phyloP scores from a whole-genome alignment of 2,888 invertebrate genomes.

The Papilio protenor region DNA sequence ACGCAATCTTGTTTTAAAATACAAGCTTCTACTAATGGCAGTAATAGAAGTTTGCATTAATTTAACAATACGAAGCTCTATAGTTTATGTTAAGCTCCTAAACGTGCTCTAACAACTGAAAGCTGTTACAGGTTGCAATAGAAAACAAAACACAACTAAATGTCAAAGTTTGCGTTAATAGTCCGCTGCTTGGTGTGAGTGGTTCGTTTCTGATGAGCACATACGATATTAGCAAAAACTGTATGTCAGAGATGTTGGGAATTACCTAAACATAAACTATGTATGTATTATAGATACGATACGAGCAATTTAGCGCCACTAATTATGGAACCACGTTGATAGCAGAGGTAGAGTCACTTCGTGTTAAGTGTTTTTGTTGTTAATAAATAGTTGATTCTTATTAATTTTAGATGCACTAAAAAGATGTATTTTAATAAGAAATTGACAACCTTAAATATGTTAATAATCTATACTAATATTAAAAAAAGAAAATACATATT shows the following conservation, averaged over 20 bases:
- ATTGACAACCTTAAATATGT: too few species aligned
- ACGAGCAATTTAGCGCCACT: neutral
- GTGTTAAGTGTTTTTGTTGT: neutral
- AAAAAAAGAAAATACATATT: too few species aligned
- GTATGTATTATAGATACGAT: neutral
- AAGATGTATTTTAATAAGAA: too few species aligned
- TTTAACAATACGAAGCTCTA: neutral
- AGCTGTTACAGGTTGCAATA: neutral
- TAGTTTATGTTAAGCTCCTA: neutral
- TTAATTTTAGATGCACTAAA: too few species aligned
- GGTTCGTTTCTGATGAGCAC: neutral
- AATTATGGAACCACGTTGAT: neutral
- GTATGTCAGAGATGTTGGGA: neutral
- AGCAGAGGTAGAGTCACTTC: neutral
- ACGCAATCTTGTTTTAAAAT: neutral
- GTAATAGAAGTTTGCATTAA: neutral
- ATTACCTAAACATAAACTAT: neutral
- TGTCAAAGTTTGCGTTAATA: neutral
- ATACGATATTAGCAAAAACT: neutral
- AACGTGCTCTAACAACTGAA: neutral
- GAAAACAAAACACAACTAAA: neutral
- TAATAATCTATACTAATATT: too few species aligned
- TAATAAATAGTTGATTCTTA: neutral
- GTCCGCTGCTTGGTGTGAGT: neutral
- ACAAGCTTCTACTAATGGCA: neutral